Evolutionary conservation across 2,888 invertebrate genomes (phyloP).

Genomic region (Dicyrtomina minuta): DNA sequence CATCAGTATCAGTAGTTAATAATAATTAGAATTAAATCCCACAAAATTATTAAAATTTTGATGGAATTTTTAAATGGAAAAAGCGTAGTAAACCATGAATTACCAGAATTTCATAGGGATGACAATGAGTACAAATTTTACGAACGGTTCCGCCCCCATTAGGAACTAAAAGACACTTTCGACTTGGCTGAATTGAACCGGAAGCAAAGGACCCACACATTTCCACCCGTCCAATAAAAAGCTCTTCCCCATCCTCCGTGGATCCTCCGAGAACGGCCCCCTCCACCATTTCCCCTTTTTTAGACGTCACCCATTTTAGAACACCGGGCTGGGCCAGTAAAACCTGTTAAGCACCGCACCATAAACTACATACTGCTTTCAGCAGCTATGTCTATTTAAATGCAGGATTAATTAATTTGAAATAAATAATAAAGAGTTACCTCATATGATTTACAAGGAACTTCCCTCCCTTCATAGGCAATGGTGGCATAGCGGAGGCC

Average conservation of each 20-base stretch:
- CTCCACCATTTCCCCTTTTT: conserved; percentile 32
- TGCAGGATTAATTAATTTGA: no score
- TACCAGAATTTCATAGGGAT: conserved; percentile 35
- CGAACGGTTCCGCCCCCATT: conserved; percentile 28
- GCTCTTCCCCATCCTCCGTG: conserved; percentile 30
- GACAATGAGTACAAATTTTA: conserved; percentile 34
- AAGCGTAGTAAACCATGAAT: no score
- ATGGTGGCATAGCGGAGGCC: conserved; percentile 29
- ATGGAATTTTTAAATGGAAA: no score
- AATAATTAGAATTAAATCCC: no score
- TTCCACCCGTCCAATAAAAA: conserved; percentile 35
- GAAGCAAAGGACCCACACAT: conserved; percentile 33
- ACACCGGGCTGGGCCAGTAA: conserved; percentile 31
- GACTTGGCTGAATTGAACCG: conserved; percentile 30
- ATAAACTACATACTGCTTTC: no score
- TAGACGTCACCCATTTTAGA: conserved; percentile 32
- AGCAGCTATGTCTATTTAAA: no score
- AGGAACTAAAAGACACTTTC: conserved; percentile 34
- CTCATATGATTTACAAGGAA: conserved; percentile 30
- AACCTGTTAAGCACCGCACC: no score
- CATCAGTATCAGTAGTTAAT: no score
- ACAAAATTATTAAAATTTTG: no score
- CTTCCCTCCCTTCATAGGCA: conserved; percentile 29
- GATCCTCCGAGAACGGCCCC: conserved; percentile 29
- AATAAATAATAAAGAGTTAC: no score